phyloP scores from a whole-genome alignment of 1,140 invertebrate species.

The Drosophila azteca region DNA sequence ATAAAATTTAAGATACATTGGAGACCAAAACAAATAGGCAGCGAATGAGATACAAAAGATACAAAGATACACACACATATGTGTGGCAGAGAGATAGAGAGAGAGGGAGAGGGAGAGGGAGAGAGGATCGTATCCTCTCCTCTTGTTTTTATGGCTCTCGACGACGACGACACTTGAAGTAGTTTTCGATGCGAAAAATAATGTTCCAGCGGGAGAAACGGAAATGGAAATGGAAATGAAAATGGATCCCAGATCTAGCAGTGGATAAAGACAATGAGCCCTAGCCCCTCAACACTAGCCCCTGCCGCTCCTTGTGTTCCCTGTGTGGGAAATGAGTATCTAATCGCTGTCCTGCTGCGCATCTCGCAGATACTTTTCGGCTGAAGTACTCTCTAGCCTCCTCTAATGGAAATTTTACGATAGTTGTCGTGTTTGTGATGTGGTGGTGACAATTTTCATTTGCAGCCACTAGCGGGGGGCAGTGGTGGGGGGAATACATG shows the following conservation, averaged over 20 bases:
- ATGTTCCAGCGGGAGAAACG: slow-evolving; percentile 21
- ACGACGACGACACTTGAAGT: slow-evolving; percentile 55
- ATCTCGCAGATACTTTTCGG: slow-evolving; percentile 42
- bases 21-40: slow-evolving; percentile 78
- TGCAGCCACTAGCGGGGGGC: slow-evolving; percentile 24
- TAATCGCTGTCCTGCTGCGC: slow-evolving; percentile 38
- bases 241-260: slow-evolving; percentile 34
- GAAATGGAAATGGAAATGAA: not conserved
- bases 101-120: not conserved
- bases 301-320: not conserved
- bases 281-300: not conserved
- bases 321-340: slow-evolving; percentile 40
- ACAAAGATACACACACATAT: slow-evolving; percentile 36
- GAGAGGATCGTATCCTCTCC: slow-evolving; percentile 15
- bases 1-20: slow-evolving; percentile 78
- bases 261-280: slow-evolving; percentile 34
- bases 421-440: slow-evolving; percentile 39
- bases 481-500: slow-evolving; percentile 24
- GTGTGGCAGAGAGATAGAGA: not conserved
- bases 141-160: slow-evolving; percentile 16
- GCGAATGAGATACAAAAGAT: slow-evolving; percentile 43
- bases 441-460: slow-evolving; percentile 67
- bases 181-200: slow-evolving; percentile 62
- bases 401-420: slow-evolving; percentile 77
- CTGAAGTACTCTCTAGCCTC: not conserved